Evolutionary conservation across 2,797 vertebrate genomes (phyloP), one percentile per base, ranked within the genome.

Genomic region (Paratrypauchen microcephalus): DNA sequence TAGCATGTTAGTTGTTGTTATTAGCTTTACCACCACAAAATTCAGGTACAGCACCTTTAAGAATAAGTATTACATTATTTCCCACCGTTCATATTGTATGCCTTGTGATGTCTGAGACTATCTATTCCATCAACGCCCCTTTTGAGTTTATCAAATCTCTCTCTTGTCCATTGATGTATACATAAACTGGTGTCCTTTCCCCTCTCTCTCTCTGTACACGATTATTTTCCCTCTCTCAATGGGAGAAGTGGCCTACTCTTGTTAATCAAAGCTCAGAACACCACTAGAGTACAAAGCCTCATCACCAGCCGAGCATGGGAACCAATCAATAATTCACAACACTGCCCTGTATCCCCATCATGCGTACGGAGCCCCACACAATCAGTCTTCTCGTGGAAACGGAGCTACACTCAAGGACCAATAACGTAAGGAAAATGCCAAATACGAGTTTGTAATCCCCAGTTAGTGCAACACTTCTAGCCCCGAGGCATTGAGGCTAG

Each of bases 381-480:
- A 76, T 78, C 18, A 11, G 63, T 45, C 54, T 75, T 84, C 74
- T 85, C 74, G 71, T 81, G 75, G 73, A 84, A 86, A 83, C 75
- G 48, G 60, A 79, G 80, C 76, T 77, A 80, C 77, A 82, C 81
- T 83, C 50, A 59, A 88, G 77, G 83, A 82, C 87, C 80, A 85
- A 85, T 86, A 91, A 86, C 80, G 85, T 82, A 81, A 65, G 72
- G 82, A 79, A 89, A 88, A 89, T 89, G 81, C 81, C 83, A 84
- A 91, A 86, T 83, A 79, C 80, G 84, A 81, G 83, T 79, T 81
- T 86, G 86, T 89, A 91, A 92, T 92, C 88, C 83, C 74, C 81
- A 73, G 88, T 90, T 86, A 87, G 82, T 1, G 78, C 83, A 78
- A 82, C 82, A 83, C 83, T 87, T 86, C 75, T 72, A 65, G 80